A percentile compares a stretch with the other conserved stretches of the same genome.
Conservation (phyloP, 2,113 vertebrate species). For the Heterochromis multidens region DNA sequence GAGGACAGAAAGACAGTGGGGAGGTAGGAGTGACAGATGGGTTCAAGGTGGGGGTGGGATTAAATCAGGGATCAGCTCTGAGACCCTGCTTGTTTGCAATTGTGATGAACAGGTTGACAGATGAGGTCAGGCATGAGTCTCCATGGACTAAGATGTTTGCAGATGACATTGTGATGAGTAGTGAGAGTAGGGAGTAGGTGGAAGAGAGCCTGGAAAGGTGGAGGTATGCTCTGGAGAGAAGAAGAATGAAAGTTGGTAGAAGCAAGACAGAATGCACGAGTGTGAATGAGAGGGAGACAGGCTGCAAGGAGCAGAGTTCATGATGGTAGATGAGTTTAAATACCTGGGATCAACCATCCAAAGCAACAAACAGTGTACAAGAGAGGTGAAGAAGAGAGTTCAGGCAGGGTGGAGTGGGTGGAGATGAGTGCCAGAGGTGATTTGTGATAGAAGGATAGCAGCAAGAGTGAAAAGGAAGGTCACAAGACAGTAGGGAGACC, state of each 20-base stretch:
- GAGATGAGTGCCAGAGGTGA: background rate
- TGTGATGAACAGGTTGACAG: too few relatives aligned
- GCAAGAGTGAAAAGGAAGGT: background rate
- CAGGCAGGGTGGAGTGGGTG: background rate
- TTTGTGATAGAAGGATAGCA: background rate
- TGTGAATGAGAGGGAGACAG: background rate
- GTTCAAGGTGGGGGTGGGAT: too few relatives aligned
- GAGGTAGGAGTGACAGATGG: too few relatives aligned
- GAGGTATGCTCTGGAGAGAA: background rate
- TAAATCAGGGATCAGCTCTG: too few relatives aligned
- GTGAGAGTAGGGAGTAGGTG: too few relatives aligned
- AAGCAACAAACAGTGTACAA: background rate
- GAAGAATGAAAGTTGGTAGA: background rate
- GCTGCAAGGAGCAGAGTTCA: background rate
- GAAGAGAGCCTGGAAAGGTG: background rate
- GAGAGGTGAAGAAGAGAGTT: background rate
- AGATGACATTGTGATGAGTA: too few relatives aligned
- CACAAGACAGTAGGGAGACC: background rate
- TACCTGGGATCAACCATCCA: background rate
- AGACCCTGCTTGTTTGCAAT: too few relatives aligned
- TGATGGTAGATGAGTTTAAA: background rate
- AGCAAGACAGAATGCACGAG: background rate
- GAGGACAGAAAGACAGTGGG: too few relatives aligned
- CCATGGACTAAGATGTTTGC: too few relatives aligned
- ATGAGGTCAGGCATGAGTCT: too few relatives aligned